Evolutionary conservation across 2,113 vertebrate species (phyloP).

Genomic region (Phrynocephalus versicolor): DNA sequence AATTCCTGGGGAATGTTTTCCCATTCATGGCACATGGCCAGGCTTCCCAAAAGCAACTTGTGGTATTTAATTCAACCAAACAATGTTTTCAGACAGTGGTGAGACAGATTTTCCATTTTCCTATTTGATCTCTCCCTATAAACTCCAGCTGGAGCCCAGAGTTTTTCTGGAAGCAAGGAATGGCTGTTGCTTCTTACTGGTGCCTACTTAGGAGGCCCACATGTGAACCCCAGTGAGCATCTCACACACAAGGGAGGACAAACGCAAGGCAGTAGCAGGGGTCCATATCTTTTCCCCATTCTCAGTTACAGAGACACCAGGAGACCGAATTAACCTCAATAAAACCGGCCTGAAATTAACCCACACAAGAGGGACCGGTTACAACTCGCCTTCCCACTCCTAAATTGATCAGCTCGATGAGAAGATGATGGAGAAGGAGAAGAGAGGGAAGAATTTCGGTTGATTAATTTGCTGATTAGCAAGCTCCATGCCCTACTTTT

Average conservation of each 20-base stretch:
- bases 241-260: background rate
- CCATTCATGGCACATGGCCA: too few species aligned
- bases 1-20: too few species aligned
- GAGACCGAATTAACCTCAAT: background rate
- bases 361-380: too few species aligned
- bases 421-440: background rate
- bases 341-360: background rate
- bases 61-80: too few species aligned
- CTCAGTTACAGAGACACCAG: too few species aligned
- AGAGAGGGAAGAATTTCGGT: background rate
- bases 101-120: background rate
- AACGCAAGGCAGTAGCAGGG: background rate
- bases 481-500: background rate
- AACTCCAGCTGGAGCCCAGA: background rate
- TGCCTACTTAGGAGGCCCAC: background rate
- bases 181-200: background rate
- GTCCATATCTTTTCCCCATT: background rate
- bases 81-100: too few species aligned
- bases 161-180: background rate
- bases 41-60: too few species aligned
- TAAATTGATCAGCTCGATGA: background rate
- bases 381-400: background rate
- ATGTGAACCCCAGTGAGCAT: background rate
- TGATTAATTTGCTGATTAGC: conserved; percentile 26
- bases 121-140: too few species aligned